These are phyloP conservation scores for Sebastes miniatus DNA, from an alignment of 2,797 vertebrate species.

Conservation along the genomic window DNA sequence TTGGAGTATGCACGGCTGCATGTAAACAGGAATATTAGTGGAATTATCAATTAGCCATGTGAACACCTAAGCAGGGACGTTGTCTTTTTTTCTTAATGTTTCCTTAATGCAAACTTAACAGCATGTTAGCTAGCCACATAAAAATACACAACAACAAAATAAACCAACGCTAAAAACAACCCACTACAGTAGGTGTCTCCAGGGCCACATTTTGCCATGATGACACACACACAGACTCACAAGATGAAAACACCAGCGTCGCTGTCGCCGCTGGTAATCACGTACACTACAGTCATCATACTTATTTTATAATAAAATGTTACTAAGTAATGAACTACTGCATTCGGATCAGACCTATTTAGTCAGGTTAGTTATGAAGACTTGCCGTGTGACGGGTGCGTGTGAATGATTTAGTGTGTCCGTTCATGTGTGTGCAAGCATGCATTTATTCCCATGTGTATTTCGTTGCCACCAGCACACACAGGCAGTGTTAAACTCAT, in stretches of 20 bases:
- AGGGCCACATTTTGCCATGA: neutral
- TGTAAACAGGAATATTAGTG: no score
- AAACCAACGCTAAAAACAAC: no score
- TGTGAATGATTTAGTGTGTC: neutral
- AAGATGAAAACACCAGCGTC: neutral
- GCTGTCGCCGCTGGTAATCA: neutral
- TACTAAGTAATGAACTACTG: neutral
- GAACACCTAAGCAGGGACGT: no score
- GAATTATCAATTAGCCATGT: no score
- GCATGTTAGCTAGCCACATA: no score
- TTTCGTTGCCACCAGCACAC: constrained; percentile 22
- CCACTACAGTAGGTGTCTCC: neutral
- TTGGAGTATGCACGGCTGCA: no score
- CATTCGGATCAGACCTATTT: neutral
- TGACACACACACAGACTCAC: neutral
- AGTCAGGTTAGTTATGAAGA: neutral
- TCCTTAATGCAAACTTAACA: no score
- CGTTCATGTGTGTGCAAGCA: constrained; percentile 2
- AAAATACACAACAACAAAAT: no score
- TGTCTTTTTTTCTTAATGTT: no score
- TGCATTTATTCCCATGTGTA: constrained; percentile 7
- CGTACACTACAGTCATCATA: neutral
- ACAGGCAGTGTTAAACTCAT: constrained; percentile 11
- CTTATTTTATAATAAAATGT: neutral
- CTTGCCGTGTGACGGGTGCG: neutral